These are phyloP conservation scores for Vidua macroura DNA, from an alignment of 2,113 vertebrate genomes.

Conservation along the genomic window DNA sequence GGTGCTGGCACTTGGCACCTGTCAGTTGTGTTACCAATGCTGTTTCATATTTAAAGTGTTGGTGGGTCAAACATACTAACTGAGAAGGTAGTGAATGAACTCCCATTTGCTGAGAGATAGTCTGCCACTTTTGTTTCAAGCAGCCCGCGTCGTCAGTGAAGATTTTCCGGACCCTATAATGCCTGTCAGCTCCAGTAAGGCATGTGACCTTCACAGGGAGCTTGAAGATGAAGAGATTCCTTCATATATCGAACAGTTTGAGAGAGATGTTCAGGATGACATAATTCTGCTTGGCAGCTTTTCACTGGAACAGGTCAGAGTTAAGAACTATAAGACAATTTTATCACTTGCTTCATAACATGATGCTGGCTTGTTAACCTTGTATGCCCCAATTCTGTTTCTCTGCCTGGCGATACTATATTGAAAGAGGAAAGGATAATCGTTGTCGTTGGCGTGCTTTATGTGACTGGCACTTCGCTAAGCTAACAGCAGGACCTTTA, in stretches of 20 bases:
- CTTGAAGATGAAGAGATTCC: slow-evolving; percentile 75
- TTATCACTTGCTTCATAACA: slow-evolving; percentile 74
- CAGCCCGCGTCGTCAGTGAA: not conserved
- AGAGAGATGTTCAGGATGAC: slow-evolving; percentile 80
- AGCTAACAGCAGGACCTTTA: slow-evolving; percentile 25
- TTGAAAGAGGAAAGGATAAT: not conserved
- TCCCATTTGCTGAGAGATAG: not conserved
- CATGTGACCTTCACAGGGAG: slow-evolving; percentile 54
- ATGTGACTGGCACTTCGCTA: slow-evolving; percentile 5
- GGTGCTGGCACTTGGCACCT: not conserved
- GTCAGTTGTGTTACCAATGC: not conserved
- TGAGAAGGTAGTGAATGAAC: not conserved
- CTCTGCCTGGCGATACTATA: not conserved
- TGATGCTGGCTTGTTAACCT: slow-evolving; percentile 73
- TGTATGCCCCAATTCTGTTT: slow-evolving; percentile 66
- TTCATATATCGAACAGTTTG: slow-evolving; percentile 79
- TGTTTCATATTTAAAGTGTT: not conserved
- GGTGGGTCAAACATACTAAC: not conserved
- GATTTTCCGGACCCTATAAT: not conserved
- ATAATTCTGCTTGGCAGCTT: slow-evolving; percentile 85
- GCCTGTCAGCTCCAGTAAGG: slow-evolving; percentile 6
- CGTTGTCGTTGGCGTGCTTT: not conserved
- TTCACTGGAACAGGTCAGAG: slow-evolving; percentile 88
- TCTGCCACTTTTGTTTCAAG: slow-evolving; percentile 27
- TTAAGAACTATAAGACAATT: slow-evolving; percentile 78